Evolutionary conservation across 1,140 invertebrate genomes (phyloP).

Genomic region (Leptinotarsa defecta): DNA sequence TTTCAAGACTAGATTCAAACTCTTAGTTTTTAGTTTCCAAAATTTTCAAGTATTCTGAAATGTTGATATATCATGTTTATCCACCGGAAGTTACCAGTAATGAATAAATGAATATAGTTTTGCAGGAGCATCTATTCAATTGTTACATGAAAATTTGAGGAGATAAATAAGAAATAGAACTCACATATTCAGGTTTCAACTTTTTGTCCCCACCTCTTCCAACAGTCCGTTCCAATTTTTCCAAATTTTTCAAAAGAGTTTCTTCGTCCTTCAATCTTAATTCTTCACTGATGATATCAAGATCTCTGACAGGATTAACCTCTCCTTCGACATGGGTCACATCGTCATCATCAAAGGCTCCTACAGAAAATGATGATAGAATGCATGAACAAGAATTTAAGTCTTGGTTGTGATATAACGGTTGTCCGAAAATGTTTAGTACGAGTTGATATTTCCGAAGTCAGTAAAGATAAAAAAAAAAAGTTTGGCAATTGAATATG

Average conservation of each 20-base stretch:
- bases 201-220: conserved; percentile 94
- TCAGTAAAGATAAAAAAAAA: no score
- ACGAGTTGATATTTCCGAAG: no score
- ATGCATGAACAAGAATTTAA: neutral
- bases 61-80: no score
- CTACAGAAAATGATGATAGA: conserved; percentile 59
- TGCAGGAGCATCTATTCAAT: no score
- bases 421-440: no score
- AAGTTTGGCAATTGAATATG: neutral
- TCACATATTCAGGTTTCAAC: conserved; percentile 92
- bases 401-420: no score
- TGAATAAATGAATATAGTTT: no score
- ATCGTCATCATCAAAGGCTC: conserved; percentile 97
- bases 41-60: no score
- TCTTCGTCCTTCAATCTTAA: conserved; percentile 93
- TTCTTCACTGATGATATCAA: conserved; percentile 96
- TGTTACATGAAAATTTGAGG: no score
- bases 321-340: conserved; percentile 98
- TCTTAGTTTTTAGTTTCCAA: no score
- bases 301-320: conserved; percentile 94
- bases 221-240: conserved; percentile 87
- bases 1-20: no score
- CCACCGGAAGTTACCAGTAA: no score
- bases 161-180: conserved; percentile 49
- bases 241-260: conserved; percentile 76